Percentiles rank a stretch among this genome's conserved stretches.
These are phyloP conservation scores for Aurelia sp. DNA, from an alignment of 30 jellyfish, hydroid and myxozoan genomes.

Conservation along the genomic window DNA sequence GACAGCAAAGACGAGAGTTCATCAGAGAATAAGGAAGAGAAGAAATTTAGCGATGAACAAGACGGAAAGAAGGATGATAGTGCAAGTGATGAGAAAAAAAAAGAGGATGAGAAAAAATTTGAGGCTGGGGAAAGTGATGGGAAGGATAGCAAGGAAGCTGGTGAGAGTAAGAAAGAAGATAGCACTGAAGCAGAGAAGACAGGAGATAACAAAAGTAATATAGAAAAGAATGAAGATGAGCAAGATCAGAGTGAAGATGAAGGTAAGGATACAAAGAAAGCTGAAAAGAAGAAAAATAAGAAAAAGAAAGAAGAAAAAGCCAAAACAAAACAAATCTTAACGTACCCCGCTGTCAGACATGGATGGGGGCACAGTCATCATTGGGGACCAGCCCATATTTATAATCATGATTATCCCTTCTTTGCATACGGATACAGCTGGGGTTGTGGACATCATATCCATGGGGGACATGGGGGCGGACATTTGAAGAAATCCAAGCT, in stretches of 20 bases:
- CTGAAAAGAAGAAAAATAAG: constrained; percentile 40
- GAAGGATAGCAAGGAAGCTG: constrained; percentile 14
- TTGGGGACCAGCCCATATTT: constrained; percentile 96
- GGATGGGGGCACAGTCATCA: constrained; percentile 95
- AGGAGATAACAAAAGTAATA: not conserved
- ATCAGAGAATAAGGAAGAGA: constrained; percentile 37
- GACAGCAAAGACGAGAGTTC: not conserved
- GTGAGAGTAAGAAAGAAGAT: not conserved
- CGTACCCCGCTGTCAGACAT: constrained; percentile 91
- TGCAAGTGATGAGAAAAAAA: not conserved
- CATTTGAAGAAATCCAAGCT: constrained; percentile 55
- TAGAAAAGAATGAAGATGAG: constrained; percentile 4
- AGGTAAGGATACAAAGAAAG: not conserved
- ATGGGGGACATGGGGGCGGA: constrained; percentile 60
- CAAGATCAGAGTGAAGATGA: constrained; percentile 17
- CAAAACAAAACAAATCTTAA: constrained; percentile 82
- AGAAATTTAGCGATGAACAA: constrained; percentile 9
- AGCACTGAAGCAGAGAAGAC: constrained; percentile 1
- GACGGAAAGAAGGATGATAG: not conserved
- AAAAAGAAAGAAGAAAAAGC: constrained; percentile 63
- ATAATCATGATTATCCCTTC: constrained; percentile 93
- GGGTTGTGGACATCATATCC: constrained; percentile 97
- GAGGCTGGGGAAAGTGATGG: not conserved
- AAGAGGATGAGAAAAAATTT: not conserved
- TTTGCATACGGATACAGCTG: constrained; percentile 99